phyloP scores from a whole-genome alignment of 2,113 vertebrate species.

The Anguilla rostrata region DNA sequence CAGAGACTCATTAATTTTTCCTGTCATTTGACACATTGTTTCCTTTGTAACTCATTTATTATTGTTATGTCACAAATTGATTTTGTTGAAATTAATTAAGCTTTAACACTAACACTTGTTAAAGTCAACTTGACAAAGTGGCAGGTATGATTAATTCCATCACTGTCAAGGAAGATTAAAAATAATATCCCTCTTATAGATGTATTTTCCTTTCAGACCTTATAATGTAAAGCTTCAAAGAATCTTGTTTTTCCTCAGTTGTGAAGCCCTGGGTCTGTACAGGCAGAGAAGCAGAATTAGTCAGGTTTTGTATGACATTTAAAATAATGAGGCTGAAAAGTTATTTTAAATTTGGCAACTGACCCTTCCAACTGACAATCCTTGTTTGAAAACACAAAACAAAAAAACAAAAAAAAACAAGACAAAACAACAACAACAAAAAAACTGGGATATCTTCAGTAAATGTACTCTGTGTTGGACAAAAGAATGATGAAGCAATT shows the following conservation, averaged over 20 bases:
- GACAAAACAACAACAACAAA: too few relatives aligned
- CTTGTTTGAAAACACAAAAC: too few relatives aligned
- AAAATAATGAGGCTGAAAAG: too few relatives aligned
- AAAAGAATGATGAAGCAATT: too few relatives aligned
- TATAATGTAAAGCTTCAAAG: not conserved
- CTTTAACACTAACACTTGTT: slow-evolving; percentile 21
- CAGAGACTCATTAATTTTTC: slow-evolving; percentile 23
- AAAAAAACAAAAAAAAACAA: too few relatives aligned
- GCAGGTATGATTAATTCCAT: slow-evolving; percentile 27
- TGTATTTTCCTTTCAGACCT: not conserved
- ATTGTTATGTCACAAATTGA: slow-evolving; percentile 32
- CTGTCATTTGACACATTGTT: slow-evolving; percentile 22
- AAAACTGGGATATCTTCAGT: too few relatives aligned
- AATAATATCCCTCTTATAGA: not conserved
- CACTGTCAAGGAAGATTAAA: slow-evolving; percentile 26
- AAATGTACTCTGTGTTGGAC: too few relatives aligned
- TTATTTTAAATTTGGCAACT: too few relatives aligned
- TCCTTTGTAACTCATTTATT: slow-evolving; percentile 25
- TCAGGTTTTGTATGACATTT: too few relatives aligned
- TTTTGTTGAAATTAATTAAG: slow-evolving; percentile 29
- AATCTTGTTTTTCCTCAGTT: not conserved
- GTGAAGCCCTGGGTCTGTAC: not conserved
- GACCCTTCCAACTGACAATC: too few relatives aligned
- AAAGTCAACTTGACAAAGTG: slow-evolving; percentile 20
- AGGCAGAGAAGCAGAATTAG: not conserved